Evolutionary conservation across 1,140 invertebrate genomes (phyloP).

Genomic region (Drosophila pandora): DNA sequence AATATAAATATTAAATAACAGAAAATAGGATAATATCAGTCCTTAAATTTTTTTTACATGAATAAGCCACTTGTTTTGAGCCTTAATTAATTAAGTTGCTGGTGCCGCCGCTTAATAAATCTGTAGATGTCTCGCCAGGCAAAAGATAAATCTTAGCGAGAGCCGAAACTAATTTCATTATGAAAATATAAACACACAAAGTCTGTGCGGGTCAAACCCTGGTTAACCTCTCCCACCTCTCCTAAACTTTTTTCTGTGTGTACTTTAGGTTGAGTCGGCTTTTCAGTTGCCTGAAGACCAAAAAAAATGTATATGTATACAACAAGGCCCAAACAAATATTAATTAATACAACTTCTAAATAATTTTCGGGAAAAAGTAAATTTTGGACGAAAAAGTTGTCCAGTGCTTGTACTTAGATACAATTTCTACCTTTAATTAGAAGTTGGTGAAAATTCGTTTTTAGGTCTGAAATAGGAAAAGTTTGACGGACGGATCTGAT

Average conservation of each 20-base stretch:
- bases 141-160: slow-evolving; percentile 32
- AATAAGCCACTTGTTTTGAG: slow-evolving; percentile 36
- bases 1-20: slow-evolving; percentile 2
- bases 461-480: slow-evolving; percentile 69
- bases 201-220: slow-evolving; percentile 23
- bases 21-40: slow-evolving; percentile 8
- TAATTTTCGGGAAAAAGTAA: slow-evolving; percentile 43
- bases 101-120: slow-evolving; percentile 32
- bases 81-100: slow-evolving; percentile 52
- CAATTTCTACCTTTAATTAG: slow-evolving; percentile 71
- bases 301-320: neutral
- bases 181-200: slow-evolving; percentile 26
- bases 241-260: slow-evolving; percentile 8
- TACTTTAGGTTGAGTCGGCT: neutral
- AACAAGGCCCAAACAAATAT: slow-evolving; percentile 59
- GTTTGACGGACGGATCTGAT: slow-evolving; percentile 45
- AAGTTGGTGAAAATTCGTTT: slow-evolving; percentile 55
- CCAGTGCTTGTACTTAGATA: slow-evolving; percentile 41
- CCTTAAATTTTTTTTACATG: slow-evolving; percentile 18
- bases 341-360: slow-evolving; percentile 75
- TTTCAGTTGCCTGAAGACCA: neutral
- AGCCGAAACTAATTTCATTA: slow-evolving; percentile 59
- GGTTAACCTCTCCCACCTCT: slow-evolving; percentile 44
- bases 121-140: slow-evolving; percentile 31
- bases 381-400: slow-evolving; percentile 44